Base-by-base conservation (phyloP, 2,888 invertebrate species). In the Noctua comes region DNA sequence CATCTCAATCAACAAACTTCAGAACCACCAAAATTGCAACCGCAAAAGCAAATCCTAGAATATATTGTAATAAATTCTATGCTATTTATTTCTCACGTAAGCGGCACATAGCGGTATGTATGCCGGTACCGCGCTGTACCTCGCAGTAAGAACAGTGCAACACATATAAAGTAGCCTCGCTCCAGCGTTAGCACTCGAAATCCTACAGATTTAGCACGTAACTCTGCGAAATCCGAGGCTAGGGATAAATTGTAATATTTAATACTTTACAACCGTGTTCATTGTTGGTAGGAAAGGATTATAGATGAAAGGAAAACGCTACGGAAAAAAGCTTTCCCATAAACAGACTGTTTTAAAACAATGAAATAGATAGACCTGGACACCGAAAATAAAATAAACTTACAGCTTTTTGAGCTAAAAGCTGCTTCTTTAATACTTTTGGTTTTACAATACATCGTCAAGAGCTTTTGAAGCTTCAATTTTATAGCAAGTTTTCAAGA, bases 81-180 rank as follows among this genome's bases (percentile, higher is more conserved):
- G 64, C 68, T 76, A 84, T 86, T 82, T 80, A 82, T 82, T 82
- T 82, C 65, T 11, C 78, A 73, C 82, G 75, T 71, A 57, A 66
- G 70, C 71, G 62, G 31, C 66, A 75, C 59, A 72, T 71, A 68
- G 66, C 16, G 43, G 79, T 84, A 78, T 84, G 82, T 82, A 88
- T 76, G 82, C 88, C 85, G 90, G 90, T 78, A 43, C 51, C 59
- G 78, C 43, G 85, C 89, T 86, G 87, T 87, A 86, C 88, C 84
- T 89, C 90, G 86, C 91, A 93, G 93, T 93, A 90, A 90, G 91
- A 93, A 92, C 93, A 93, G 91, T 93, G 92, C 92, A 93, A 93
- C 94, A 93, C 93, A 94, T 93, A 93, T 93, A 94, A 93, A 94
- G 92, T 92, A 91, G 91, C 92, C 89, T 84, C 86, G 90, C 91